Evolutionary conservation across 2,797 vertebrate species (phyloP), one percentile per base, ranked within the genome.

Genomic region (Rhabdophis nuchalis): DNA sequence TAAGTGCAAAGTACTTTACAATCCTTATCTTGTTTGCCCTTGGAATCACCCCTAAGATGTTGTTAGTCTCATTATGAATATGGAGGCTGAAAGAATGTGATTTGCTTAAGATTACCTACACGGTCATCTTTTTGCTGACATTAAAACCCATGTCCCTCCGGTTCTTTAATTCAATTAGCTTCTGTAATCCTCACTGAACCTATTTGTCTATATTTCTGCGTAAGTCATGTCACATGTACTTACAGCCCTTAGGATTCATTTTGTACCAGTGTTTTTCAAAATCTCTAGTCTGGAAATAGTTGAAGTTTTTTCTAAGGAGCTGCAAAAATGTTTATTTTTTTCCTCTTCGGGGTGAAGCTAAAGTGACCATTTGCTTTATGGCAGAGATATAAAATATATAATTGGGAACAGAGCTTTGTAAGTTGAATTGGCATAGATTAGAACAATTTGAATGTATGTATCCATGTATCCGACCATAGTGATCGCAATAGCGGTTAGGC

Each of bases 1-100:
- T 36, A 92, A 88, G 56, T 90, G n/a, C 89, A 90, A 61, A 93
- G n/a, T 88, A 85, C 86, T 93, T 93, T 93, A 77, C 46, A 72
- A 36, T 85, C 85, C 52, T 88, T 87, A 87, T 93, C 46, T 60
- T 93, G 64, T 87, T 88, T 90, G 85, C 36, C 88, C 88, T 92
- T 92, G 52, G 54, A 87, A 85, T 53, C 52, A 72, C 72, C 89
- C 86, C 77, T 90, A 53, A 6, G 8, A 90, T 93, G 53, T 32
- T 92, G 29, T 86, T 56, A 72, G 64, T 72, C 60, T 36, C 27
- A 46, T 88, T 91, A 88, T 72, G 32, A 77, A 92, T 60, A 89
- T 61, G 27, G 89, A 87, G 27, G 29, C 89, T 90, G 36, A 58
- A 64, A 87, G 36, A 86, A 56, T 85, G n/a, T 72, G 60, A 87